phyloP scores from a whole-genome alignment of 2,113 vertebrate species.

The Holacanthus passer region DNA sequence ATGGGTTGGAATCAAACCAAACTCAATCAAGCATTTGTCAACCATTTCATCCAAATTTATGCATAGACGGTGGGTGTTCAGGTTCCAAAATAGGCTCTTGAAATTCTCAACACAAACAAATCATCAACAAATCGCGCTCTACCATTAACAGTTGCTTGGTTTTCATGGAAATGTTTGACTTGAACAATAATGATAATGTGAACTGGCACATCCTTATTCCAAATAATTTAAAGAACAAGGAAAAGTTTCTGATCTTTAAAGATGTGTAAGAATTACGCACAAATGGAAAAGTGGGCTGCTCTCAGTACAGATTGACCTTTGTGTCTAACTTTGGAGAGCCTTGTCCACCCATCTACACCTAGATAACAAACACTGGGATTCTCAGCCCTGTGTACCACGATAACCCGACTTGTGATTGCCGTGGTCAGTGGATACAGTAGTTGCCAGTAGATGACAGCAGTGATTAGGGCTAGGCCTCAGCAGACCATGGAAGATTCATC shows the following conservation, averaged over 20 bases:
- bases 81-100: slow-evolving; percentile 3
- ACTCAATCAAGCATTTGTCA: neutral
- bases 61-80: neutral
- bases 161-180: slow-evolving; percentile 1
- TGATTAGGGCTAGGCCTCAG: slow-evolving; percentile 78
- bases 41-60: neutral
- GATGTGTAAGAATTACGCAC: slow-evolving; percentile 17
- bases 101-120: neutral
- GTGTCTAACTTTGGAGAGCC: slow-evolving; percentile 56
- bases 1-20: neutral
- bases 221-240: slow-evolving; percentile 19
- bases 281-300: slow-evolving; percentile 22
- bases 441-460: slow-evolving; percentile 78
- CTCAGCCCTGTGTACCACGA: slow-evolving; percentile 60
- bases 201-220: neutral
- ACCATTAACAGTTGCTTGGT: neutral
- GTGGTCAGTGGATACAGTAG: slow-evolving; percentile 73
- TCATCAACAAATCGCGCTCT: neutral
- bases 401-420: slow-evolving; percentile 73
- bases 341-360: slow-evolving; percentile 30
- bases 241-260: slow-evolving; percentile 45
- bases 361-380: slow-evolving; percentile 68
- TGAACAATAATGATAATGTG: neutral
- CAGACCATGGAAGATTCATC: slow-evolving; percentile 80
- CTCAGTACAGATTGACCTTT: slow-evolving; percentile 46